phyloP scores from a whole-genome alignment of 2,888 invertebrate genomes.

The Aethes cnicana region DNA sequence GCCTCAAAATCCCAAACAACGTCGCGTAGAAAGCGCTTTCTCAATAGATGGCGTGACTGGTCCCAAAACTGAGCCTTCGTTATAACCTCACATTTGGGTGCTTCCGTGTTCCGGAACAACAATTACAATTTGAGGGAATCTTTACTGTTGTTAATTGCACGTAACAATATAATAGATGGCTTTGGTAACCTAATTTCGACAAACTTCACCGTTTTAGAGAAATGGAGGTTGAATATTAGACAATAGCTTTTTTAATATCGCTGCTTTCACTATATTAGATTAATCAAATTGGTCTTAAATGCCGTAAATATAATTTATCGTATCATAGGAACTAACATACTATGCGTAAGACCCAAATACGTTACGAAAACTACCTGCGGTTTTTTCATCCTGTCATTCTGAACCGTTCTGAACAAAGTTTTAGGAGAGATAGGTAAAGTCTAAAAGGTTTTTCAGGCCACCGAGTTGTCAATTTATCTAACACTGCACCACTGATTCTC shows the following conservation, averaged over 20 bases:
- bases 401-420: too few species aligned
- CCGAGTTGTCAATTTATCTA: too few species aligned
- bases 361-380: too few species aligned
- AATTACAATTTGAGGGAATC: constrained; percentile 44
- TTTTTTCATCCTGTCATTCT: too few species aligned
- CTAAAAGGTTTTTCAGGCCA: too few species aligned
- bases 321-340: too few species aligned
- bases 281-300: too few species aligned
- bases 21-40: constrained; percentile 29
- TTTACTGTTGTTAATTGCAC: constrained; percentile 54
- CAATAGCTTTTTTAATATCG: constrained; percentile 25
- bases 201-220: constrained; percentile 38
- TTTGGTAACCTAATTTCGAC: constrained; percentile 52
- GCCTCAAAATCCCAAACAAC: constrained; percentile 17
- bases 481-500: too few species aligned
- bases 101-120: constrained; percentile 31
- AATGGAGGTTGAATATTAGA: constrained; percentile 22
- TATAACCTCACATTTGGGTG: constrained; percentile 35
- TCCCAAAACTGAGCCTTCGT: constrained; percentile 49
- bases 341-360: too few species aligned
- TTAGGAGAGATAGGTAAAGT: too few species aligned
- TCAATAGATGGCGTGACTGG: constrained; percentile 66
- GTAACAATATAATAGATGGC: constrained; percentile 51
- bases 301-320: too few species aligned
- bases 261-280: not conserved